A percentile compares a stretch with the other conserved stretches of the same genome.
Evolutionary conservation across 2,888 invertebrate species (phyloP).

Genomic region (Neoaliturus tenellus): DNA sequence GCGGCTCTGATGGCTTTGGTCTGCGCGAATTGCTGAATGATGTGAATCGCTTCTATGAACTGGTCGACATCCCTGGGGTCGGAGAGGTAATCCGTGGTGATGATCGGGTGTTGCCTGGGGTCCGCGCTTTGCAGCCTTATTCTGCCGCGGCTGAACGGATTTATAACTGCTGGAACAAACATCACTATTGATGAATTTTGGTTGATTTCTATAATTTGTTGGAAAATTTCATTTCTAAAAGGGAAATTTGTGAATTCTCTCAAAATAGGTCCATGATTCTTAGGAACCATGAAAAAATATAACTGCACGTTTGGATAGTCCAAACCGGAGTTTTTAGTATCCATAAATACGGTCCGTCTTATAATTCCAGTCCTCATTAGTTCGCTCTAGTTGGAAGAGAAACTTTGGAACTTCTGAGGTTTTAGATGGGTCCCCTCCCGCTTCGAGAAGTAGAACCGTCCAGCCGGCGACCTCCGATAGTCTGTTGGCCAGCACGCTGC

Average conservation of each 20-base stretch:
- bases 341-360: conserved; percentile 71
- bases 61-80: conserved; percentile 58
- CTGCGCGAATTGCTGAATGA: conserved; percentile 60
- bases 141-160: conserved; percentile 64
- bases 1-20: conserved; percentile 65
- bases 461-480: conserved; percentile 35
- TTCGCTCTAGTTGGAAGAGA: background rate
- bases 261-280: background rate
- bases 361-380: conserved; percentile 47
- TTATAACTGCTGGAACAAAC: conserved; percentile 67
- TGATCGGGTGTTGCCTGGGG: conserved; percentile 59
- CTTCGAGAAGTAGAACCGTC: conserved; percentile 52
- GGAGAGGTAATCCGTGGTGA: conserved; percentile 66
- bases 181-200: conserved; percentile 55
- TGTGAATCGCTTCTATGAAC: background rate
- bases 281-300: conserved; percentile 49
- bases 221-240: background rate
- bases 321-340: conserved; percentile 70
- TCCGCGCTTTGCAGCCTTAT: conserved; percentile 59
- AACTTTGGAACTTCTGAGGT: conserved; percentile 40
- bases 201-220: background rate
- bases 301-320: conserved; percentile 68
- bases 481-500: conserved; percentile 45
- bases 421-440: conserved; percentile 40
- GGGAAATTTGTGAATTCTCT: background rate